Percentiles rank a stretch among this genome's conserved stretches.
Conservation (phyloP, 1,140 invertebrate genomes). For the Papilio dardanus region DNA sequence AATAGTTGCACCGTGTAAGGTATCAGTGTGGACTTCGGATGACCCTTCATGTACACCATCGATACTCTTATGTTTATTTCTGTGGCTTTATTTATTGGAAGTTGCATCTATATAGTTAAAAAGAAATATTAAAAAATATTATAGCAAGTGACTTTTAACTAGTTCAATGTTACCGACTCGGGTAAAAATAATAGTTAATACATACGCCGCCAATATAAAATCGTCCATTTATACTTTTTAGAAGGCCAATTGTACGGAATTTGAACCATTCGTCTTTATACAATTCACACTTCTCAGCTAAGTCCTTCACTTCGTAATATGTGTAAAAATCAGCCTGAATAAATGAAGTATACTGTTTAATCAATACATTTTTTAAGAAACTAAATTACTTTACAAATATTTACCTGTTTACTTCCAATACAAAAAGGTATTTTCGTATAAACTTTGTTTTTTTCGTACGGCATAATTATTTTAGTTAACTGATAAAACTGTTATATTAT, state of each 20-base stretch:
- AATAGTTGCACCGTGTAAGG: conserved; percentile 67
- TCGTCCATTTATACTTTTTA: conserved; percentile 59
- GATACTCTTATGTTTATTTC: conserved; percentile 51
- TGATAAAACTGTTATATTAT: not conserved
- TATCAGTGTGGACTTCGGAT: conserved; percentile 49
- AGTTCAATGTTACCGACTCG: too few relatives aligned
- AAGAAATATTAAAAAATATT: conserved; percentile 6
- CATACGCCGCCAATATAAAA: conserved; percentile 65
- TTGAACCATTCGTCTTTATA: conserved; percentile 48
- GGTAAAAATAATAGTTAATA: conserved; percentile 14
- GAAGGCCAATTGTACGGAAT: conserved; percentile 63
- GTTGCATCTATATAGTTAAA: conserved; percentile 44
- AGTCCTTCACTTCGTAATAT: conserved; percentile 46
- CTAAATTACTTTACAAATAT: not conserved
- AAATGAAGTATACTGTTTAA: conserved; percentile 37
- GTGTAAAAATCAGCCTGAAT: conserved; percentile 62
- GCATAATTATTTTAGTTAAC: conserved; percentile 35
- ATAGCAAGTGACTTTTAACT: not conserved
- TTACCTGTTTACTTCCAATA: conserved; percentile 40
- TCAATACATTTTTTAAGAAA: conserved; percentile 29
- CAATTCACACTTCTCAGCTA: conserved; percentile 47
- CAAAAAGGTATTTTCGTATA: conserved; percentile 54
- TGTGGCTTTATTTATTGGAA: conserved; percentile 20
- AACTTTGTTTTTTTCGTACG: conserved; percentile 41
- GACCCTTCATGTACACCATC: conserved; percentile 53